Base-by-base conservation (phyloP, 2,888 invertebrate genomes). In the Eurytoma californica region DNA sequence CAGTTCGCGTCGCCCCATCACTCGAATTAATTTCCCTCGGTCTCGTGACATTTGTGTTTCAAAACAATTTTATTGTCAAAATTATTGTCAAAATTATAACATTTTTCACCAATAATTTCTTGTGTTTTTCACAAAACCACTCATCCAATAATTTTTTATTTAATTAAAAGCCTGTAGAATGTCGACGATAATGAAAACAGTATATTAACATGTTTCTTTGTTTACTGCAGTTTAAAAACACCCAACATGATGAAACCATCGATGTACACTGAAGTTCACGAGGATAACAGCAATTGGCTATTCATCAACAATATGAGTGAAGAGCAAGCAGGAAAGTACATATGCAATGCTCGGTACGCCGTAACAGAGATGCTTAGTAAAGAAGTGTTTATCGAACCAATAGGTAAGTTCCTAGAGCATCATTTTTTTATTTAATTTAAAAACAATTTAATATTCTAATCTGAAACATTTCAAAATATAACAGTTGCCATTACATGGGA, bases 401-500 rank as follows among this genome's bases (percentile, higher is more conserved):
- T 94, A 87, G 92, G 94, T 94, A 91, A 92, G 92, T 82, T 53
- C 7, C 9, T 30, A 30, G 7, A 9, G 7, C 7, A 9, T 39
- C 9, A 39, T 4, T 39, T 39, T 39, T 2, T 9, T 39, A 39
- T 39, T 39, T 9, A 4, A 0, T 30, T 30, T 39, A 39, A 39
- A 39, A 39, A 39, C 9, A 39, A 39, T 9, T 39, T 9, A 39
- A 39, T 9, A 39, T 39, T 39, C 9, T 0, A 9, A 39, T 9
- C 39, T 39, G 1, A 39, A 7, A 39, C 1, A 9, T 39, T 39
- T 7, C 0, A 39, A 9, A 14, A 12, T 60, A 1, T n/a, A 16
- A 89, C 90, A 97, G 97, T 95, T 88, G 95, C 95, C 58, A 96
- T 97, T 80, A 96, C 95, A 81, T 96, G 96, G 94, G 94, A 94